These are phyloP conservation scores for Trichogramma pretiosum DNA, from an alignment of 1,140 invertebrate genomes.

Conservation along the genomic window DNA sequence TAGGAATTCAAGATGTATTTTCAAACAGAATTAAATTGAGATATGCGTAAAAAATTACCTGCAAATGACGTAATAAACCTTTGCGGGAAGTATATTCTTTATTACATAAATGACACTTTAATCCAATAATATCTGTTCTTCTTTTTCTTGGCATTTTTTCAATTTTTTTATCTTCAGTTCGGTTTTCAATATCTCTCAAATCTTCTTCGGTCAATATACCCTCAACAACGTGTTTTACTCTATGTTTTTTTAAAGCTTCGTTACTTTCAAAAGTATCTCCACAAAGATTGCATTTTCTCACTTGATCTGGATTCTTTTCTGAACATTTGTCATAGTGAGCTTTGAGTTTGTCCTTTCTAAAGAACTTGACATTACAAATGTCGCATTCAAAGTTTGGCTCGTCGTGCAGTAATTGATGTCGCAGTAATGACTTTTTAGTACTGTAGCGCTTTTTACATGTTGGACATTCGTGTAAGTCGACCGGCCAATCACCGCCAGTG, in stretches of 20 bases:
- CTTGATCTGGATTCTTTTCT: conserved; percentile 43
- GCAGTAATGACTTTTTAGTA: conserved; percentile 40
- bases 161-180: conserved; percentile 30
- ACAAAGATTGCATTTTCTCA: conserved; percentile 43
- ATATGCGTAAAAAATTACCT: too few relatives aligned
- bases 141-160: conserved; percentile 36
- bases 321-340: conserved; percentile 44
- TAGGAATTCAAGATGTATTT: too few relatives aligned
- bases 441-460: conserved; percentile 43
- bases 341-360: conserved; percentile 42
- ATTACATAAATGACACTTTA: conserved; percentile 49
- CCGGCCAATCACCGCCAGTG: conserved; percentile 39
- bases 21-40: too few relatives aligned
- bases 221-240: conserved; percentile 39
- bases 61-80: conserved; percentile 51
- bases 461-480: conserved; percentile 39
- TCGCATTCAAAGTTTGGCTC: conserved; percentile 45
- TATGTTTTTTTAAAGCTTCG: conserved; percentile 36
- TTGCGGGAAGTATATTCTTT: conserved; percentile 57
- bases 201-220: conserved; percentile 43
- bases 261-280: conserved; percentile 43
- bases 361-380: conserved; percentile 43
- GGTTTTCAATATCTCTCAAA: conserved; percentile 36
- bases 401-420: conserved; percentile 41
- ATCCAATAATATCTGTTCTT: conserved; percentile 41